Percentiles rank a stretch among this genome's conserved stretches.
These are phyloP conservation scores for Asobara japonica DNA, from an alignment of 1,140 invertebrate species.

Conservation along the genomic window DNA sequence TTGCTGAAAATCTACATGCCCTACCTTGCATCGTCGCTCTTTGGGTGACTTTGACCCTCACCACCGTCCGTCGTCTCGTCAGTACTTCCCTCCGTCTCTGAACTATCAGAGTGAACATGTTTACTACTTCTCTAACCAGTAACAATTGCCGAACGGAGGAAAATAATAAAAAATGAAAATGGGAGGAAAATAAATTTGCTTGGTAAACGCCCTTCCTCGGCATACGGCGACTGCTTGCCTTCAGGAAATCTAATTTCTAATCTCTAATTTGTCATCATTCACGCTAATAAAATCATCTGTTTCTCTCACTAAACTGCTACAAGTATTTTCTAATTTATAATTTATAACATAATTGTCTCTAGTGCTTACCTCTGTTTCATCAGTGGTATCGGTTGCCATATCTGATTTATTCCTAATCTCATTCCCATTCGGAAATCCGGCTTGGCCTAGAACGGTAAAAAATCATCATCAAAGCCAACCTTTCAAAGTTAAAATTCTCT, in stretches of 20 bases:
- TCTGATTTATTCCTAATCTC: slow-evolving; percentile 73
- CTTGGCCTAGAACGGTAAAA: slow-evolving; percentile 67
- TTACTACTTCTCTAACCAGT: slow-evolving; percentile 52
- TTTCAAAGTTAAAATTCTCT: background rate
- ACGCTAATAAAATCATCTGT: background rate
- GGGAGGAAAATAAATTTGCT: background rate
- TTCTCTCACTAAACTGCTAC: background rate
- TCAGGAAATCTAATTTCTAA: background rate
- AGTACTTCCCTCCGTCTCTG: slow-evolving; percentile 34
- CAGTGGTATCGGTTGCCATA: slow-evolving; percentile 77
- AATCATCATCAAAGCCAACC: slow-evolving; percentile 29
- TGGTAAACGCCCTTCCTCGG: too few species aligned
- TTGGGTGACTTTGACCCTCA: slow-evolving; percentile 45
- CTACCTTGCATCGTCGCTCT: slow-evolving; percentile 46
- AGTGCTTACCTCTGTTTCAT: slow-evolving; percentile 68
- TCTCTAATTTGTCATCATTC: background rate
- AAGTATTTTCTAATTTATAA: background rate
- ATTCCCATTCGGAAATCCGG: slow-evolving; percentile 75
- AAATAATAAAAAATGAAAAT: background rate
- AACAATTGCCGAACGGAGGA: slow-evolving; percentile 2
- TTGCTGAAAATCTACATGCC: slow-evolving; percentile 32
- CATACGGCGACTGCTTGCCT: background rate
- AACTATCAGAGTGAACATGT: slow-evolving; percentile 59
- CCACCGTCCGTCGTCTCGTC: slow-evolving; percentile 43
- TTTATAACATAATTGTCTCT: background rate